phyloP scores from a whole-genome alignment of 2,888 invertebrate genomes.

The Ormyrus pomaceus region DNA sequence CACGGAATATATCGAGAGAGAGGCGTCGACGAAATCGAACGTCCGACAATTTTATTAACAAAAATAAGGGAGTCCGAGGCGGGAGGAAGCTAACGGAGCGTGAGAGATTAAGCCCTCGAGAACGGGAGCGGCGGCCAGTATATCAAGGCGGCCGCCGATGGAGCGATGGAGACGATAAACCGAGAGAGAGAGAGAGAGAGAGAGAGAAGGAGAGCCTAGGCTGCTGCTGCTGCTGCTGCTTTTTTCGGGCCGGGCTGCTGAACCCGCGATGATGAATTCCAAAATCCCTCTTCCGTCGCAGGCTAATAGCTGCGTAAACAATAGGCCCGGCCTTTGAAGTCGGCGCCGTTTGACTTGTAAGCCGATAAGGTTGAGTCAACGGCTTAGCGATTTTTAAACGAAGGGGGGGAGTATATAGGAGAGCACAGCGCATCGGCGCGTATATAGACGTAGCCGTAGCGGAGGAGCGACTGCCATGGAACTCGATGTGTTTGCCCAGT shows the following conservation, averaged over 20 bases:
- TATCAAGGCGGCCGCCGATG: conserved; percentile 74
- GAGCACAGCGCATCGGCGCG: neutral
- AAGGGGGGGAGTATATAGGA: conserved; percentile 33
- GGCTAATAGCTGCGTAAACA: conserved; percentile 75
- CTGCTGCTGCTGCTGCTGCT: too few species aligned
- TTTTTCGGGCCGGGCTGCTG: too few species aligned
- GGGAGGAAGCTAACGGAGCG: conserved; percentile 72
- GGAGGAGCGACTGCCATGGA: conserved; percentile 52
- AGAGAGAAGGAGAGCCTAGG: too few species aligned
- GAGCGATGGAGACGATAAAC: conserved; percentile 62
- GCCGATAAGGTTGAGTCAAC: conserved; percentile 74
- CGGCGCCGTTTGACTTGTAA: conserved; percentile 69
- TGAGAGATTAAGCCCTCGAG: conserved; percentile 76
- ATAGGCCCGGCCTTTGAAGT: conserved; percentile 65
- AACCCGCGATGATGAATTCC: conserved; percentile 58
- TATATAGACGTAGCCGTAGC: conserved; percentile 46
- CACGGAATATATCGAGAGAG: neutral
- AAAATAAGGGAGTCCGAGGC: too few species aligned
- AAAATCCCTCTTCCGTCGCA: conserved; percentile 59
- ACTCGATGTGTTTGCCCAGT: conserved; percentile 68
- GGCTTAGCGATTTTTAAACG: conserved; percentile 71
- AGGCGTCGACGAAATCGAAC: too few species aligned
- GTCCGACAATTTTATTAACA: too few species aligned
- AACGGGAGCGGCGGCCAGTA: conserved; percentile 66
- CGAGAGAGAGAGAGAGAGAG: too few species aligned